Evolutionary conservation across 2,113 vertebrate genomes (phyloP).

Genomic region (Psophia crepitans): DNA sequence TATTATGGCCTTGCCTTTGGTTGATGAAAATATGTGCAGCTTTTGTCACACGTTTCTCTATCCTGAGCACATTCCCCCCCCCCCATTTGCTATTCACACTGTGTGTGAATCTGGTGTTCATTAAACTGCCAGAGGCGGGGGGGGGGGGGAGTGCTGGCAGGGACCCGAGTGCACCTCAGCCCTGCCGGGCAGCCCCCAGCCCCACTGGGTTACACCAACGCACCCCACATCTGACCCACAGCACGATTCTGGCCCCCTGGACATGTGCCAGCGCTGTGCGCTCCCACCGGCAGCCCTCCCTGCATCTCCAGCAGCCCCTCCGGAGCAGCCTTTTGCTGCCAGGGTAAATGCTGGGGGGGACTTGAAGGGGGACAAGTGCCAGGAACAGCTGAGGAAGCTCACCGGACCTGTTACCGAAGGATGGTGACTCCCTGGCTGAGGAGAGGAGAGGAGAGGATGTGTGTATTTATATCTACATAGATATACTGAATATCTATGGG

Average conservation of each 20-base stretch:
- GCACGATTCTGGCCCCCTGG: accelerated
- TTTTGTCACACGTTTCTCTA: background rate
- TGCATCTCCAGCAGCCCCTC: background rate
- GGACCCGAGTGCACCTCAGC: background rate
- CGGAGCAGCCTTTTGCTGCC: background rate
- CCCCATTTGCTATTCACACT: background rate
- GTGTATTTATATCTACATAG: background rate
- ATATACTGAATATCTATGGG: background rate
- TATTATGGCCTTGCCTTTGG: background rate
- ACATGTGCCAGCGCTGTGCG: accelerated
- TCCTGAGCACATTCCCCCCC: background rate
- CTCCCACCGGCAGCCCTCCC: background rate
- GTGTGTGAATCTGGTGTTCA: background rate
- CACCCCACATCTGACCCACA: background rate
- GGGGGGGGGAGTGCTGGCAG: background rate
- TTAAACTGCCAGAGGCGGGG: background rate
- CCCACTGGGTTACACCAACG: background rate
- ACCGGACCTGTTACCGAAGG: background rate
- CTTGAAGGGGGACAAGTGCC: background rate
- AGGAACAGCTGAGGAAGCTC: background rate
- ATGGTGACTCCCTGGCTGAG: background rate
- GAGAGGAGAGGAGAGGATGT: background rate
- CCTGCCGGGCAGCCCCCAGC: background rate
- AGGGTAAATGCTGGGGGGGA: background rate
- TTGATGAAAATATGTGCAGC: slow-evolving; percentile 13